A percentile compares a stretch with the other conserved stretches of the same genome.
These are phyloP conservation scores for Sepioteuthis lessoniana DNA, from an alignment of 2,888 invertebrate species.

Conservation along the genomic window DNA sequence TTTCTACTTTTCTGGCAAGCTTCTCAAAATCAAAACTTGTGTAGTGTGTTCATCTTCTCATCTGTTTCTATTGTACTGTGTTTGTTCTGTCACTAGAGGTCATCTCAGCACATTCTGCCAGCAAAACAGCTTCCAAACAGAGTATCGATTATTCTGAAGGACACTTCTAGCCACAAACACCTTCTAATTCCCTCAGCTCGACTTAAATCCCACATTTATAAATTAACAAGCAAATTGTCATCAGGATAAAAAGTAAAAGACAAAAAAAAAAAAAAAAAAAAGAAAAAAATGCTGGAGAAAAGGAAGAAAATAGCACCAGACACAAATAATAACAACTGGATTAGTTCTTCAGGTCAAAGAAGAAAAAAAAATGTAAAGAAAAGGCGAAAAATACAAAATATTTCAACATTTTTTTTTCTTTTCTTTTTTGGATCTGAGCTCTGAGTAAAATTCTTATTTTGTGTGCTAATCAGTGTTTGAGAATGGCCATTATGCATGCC, in stretches of 20 bases:
- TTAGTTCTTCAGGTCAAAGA: slow-evolving; percentile 33
- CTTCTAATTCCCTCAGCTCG: slow-evolving; percentile 11
- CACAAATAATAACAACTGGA: neutral
- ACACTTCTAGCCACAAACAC: neutral
- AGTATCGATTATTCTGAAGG: neutral
- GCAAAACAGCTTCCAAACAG: slow-evolving; percentile 23
- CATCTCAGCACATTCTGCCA: neutral
- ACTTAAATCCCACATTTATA: slow-evolving; percentile 33
- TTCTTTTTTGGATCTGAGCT: neutral
- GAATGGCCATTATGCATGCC: slow-evolving; percentile 23
- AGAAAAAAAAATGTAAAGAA: too few relatives aligned
- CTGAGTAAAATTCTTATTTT: slow-evolving; percentile 23
- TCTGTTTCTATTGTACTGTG: neutral
- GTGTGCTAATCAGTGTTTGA: slow-evolving; percentile 33
- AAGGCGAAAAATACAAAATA: neutral
- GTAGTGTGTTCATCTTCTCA: neutral
- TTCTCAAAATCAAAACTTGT: neutral
- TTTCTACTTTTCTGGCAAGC: neutral
- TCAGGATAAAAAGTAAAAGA: neutral
- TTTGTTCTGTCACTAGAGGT: slow-evolving; percentile 14
- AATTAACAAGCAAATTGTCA: slow-evolving; percentile 33
- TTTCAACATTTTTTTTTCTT: neutral
- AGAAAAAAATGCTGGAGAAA: too few relatives aligned
- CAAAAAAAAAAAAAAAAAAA: neutral
- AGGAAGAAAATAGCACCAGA: neutral